These are phyloP conservation scores for Arrhamphus sclerolepis DNA, from an alignment of 2,797 vertebrate species.

Conservation along the genomic window DNA sequence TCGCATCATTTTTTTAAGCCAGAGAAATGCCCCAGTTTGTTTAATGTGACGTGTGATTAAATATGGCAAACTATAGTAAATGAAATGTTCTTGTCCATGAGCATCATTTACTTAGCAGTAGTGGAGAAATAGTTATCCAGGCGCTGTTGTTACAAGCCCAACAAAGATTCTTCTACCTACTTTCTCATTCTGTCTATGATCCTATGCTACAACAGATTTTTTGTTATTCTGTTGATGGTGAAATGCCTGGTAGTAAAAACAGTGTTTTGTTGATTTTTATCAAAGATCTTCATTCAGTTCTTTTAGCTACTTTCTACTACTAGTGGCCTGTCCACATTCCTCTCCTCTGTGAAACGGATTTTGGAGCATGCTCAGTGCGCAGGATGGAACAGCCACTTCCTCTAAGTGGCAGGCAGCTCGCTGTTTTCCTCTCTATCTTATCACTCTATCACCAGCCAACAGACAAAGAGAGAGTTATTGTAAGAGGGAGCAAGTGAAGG, in stretches of 20 bases:
- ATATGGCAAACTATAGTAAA: too few species aligned
- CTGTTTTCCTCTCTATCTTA: constrained; percentile 77
- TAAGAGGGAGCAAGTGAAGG: constrained; percentile 25
- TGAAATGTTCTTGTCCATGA: too few species aligned
- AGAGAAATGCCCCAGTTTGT: too few species aligned
- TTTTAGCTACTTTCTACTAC: constrained; percentile 4
- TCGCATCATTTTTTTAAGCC: too few species aligned
- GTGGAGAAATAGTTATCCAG: too few species aligned
- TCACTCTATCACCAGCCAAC: constrained; percentile 82
- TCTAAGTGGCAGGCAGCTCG: constrained; percentile 78
- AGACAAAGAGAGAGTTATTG: constrained; percentile 52
- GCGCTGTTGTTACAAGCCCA: too few species aligned
- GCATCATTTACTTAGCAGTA: too few species aligned
- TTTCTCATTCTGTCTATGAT: neutral
- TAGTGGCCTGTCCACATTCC: constrained; percentile 12
- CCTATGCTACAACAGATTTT: neutral
- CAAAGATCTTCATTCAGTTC: neutral
- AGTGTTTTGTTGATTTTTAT: too few species aligned
- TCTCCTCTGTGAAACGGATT: constrained; percentile 51
- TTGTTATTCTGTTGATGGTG: neutral
- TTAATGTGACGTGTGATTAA: too few species aligned
- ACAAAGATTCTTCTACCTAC: too few species aligned
- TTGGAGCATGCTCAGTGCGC: constrained; percentile 22
- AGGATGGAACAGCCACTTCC: constrained; percentile 79
- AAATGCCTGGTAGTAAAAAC: neutral